Base-by-base conservation (phyloP, 1,140 invertebrate species). In the Aphelenchoides fujianensis region DNA sequence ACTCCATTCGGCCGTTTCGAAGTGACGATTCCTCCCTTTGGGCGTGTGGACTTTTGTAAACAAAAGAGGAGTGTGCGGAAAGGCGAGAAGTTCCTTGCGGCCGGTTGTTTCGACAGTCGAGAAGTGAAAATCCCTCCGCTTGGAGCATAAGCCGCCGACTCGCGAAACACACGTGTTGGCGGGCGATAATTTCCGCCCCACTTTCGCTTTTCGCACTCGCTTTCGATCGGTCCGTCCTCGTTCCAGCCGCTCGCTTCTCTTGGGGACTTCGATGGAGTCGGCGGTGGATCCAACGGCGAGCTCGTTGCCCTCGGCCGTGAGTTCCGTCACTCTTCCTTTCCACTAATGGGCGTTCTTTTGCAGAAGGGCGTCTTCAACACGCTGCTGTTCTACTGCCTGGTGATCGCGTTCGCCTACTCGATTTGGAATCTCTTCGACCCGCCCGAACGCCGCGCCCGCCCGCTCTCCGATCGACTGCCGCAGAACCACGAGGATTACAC, bases 401-500 rank as follows among this genome's bases (percentile, higher is more conserved):
- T n/a, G 0, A 48, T 30, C 28, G 12, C 53, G 12, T 66, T 32
- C 3, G 63, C 63, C 31, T 66, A 66, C 32, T 16, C 37, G 23
- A 30, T 66, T 66, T 66, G 63, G 63, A 35, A 66, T 35, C 32
- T 66, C 1, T 66, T 66, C 3, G 63, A 66, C 32, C 32, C 31
- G 12, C 28, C 34, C 30, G 12, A 34, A 1, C 30, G 36, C 36
- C 16, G 63, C 23, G 23, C 31, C 16, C 12, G n/a, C 12, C 63
- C 63, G 19, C 7, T 19, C 5, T 59, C 19, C 23, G 41, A 48
- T 48, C 41, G 41, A 48, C 41, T 48, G 12, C 23, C 41, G 41
- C 23, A 48, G 41, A n/a, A n/a, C n/a, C n/a, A n/a, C n/a, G n/a
- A n/a, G n/a, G n/a, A n/a, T n/a, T n/a, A n/a, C n/a, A n/a, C n/a